These are phyloP conservation scores for Drosophila koepferae DNA, from an alignment of 2,888 invertebrate species.

Conservation along the genomic window DNA sequence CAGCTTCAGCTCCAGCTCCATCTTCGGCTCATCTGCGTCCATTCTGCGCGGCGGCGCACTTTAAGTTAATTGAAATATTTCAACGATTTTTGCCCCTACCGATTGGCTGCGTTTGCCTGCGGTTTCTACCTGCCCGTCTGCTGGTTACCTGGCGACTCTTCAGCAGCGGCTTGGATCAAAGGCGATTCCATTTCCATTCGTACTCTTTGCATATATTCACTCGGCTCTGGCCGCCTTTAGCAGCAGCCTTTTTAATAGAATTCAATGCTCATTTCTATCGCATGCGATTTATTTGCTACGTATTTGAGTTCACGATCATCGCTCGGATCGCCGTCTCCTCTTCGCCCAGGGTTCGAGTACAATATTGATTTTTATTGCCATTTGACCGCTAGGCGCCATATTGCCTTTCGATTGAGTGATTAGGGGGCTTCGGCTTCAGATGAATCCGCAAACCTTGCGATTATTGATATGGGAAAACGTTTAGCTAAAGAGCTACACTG, in stretches of 20 bases:
- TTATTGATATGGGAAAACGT: slow-evolving; percentile 69
- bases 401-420: slow-evolving; percentile 78
- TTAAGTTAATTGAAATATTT: slow-evolving; percentile 84
- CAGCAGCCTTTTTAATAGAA: slow-evolving; percentile 82
- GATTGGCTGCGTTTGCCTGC: slow-evolving; percentile 70
- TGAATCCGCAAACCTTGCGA: slow-evolving; percentile 22
- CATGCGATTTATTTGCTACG: slow-evolving; percentile 83
- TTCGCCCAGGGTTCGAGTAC: slow-evolving; percentile 47
- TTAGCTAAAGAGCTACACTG: not conserved
- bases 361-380: slow-evolving; percentile 80
- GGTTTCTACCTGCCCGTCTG: slow-evolving; percentile 23
- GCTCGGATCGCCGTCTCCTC: slow-evolving; percentile 12
- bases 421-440: slow-evolving; percentile 41
- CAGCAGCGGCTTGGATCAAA: slow-evolving; percentile 77
- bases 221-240: slow-evolving; percentile 46
- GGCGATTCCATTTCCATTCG: slow-evolving; percentile 37
- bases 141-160: slow-evolving; percentile 35
- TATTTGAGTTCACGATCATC: slow-evolving; percentile 71
- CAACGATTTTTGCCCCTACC: slow-evolving; percentile 78
- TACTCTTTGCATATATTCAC: slow-evolving; percentile 71
- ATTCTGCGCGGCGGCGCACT: slow-evolving; percentile 68
- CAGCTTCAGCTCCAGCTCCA: slow-evolving; percentile 19
- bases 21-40: slow-evolving; percentile 35
- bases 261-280: slow-evolving; percentile 83
- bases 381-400: slow-evolving; percentile 84